Base-by-base conservation (phyloP, 2,797 vertebrate genomes). In the Siniperca scherzeri region DNA sequence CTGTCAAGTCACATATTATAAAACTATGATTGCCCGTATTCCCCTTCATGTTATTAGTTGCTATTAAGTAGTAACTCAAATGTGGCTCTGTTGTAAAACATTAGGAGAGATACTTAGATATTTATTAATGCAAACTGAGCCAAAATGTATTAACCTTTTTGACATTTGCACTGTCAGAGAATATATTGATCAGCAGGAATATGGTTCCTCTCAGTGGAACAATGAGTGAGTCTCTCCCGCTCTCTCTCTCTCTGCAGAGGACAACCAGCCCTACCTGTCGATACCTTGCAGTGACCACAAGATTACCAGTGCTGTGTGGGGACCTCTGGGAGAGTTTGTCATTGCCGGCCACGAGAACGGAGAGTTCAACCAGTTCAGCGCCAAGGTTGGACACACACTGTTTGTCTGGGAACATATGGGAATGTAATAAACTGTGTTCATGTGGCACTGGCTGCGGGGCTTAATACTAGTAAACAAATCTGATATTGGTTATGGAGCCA, bases 231-330 rank as follows among this genome's bases (percentile, higher is more conserved):
- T 56, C 21, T 67, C 44, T 69, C n/a, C 19, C 10, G 21, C 0
- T 74, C 25, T 61, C 13, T 74, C 13, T 74, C 62, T 57, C 16
- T 73, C 66, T 48, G 57, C 93, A 99, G 99, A 97, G 69, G 97
- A 96, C 93, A 98, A 99, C 57, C 97, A 98, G 90, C 98, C 99
- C 0, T 99, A 99, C 92, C 91, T 96, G 93, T 97, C 97, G 3
- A 89, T 99, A 21, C 97, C 97, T 9, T 99, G 97, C 94, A 98
- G 86, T 0, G 98, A 99, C 0, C 96, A 97, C 25, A 99, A 99
- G 93, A 97, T 99, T 91, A 99, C 99, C 36, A 99, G 99, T 30
- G 98, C 98, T 0, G 97, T 99, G 56, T 99, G 99, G 98, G 99
- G 99, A 1, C 98, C 99, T 0, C 95, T 99, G 44, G 98, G 99